Evolutionary conservation across 1,140 invertebrate species (phyloP).

Genomic region (Onthophagus taurus): DNA sequence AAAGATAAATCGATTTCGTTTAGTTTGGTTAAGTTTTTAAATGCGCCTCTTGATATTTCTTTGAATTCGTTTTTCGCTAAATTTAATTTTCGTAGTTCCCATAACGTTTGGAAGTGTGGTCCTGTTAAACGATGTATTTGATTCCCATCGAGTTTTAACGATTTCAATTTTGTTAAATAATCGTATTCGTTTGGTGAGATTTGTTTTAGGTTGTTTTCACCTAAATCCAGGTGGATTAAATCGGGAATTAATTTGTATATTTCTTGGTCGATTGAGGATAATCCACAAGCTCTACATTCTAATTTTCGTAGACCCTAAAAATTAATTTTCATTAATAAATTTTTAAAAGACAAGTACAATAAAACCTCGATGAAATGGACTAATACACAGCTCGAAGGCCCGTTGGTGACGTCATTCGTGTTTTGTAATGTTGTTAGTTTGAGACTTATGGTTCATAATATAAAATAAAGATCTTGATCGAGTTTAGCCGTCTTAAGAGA

Average conservation of each 20-base stretch:
- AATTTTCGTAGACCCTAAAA: slow-evolving; percentile 55
- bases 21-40: slow-evolving; percentile 53
- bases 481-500: too few species aligned
- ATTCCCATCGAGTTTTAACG: slow-evolving; percentile 64
- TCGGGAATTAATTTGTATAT: slow-evolving; percentile 58
- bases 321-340: slow-evolving; percentile 20
- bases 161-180: slow-evolving; percentile 53
- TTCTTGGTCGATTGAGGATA: slow-evolving; percentile 61
- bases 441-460: too few species aligned
- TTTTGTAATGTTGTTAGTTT: too few species aligned
- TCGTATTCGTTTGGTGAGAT: slow-evolving; percentile 59
- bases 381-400: too few species aligned
- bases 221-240: slow-evolving; percentile 60
- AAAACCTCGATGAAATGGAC: too few species aligned
- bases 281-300: slow-evolving; percentile 56
- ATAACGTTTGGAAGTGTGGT: slow-evolving; percentile 53
- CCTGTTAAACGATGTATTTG: slow-evolving; percentile 58
- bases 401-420: too few species aligned
- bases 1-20: slow-evolving; percentile 58
- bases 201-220: slow-evolving; percentile 64
- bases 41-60: slow-evolving; percentile 53
- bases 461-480: too few species aligned
- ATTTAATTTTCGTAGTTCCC: slow-evolving; percentile 44
- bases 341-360: too few species aligned
- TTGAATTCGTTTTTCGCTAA: slow-evolving; percentile 60